Percentiles rank a stretch among this genome's conserved stretches.
Conservation (phyloP, 2,888 invertebrate genomes). For the Quadriops clusia region DNA sequence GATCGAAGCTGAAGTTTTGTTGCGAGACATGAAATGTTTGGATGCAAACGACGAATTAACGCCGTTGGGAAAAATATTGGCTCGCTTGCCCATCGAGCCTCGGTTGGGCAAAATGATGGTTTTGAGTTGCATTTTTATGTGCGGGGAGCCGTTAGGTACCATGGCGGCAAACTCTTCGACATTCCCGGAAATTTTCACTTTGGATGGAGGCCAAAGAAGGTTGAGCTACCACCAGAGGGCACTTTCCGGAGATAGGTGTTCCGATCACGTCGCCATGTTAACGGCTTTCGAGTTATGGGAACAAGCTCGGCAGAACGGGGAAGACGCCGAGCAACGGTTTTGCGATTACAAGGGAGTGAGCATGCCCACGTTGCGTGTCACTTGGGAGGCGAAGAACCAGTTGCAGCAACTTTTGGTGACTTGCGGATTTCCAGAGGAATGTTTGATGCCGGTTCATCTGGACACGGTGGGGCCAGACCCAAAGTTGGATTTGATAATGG, state of each 20-base stretch:
- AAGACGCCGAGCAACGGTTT: constrained; percentile 67
- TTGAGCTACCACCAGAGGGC: constrained; percentile 76
- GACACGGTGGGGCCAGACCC: constrained; percentile 68
- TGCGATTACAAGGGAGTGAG: constrained; percentile 89
- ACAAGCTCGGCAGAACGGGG: constrained; percentile 52
- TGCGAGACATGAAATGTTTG: constrained; percentile 82
- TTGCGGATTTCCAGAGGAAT: constrained; percentile 84
- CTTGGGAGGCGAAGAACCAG: constrained; percentile 77
- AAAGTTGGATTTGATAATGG: constrained; percentile 69
- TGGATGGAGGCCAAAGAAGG: constrained; percentile 62
- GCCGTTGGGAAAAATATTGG: constrained; percentile 84
- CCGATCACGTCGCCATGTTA: constrained; percentile 92
- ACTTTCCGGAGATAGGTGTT: constrained; percentile 74
- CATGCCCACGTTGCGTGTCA: constrained; percentile 78
- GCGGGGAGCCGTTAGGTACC: constrained; percentile 82
- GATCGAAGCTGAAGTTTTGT: constrained; percentile 76
- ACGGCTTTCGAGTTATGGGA: constrained; percentile 85
- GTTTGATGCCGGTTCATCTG: constrained; percentile 61
- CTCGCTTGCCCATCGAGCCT: constrained; percentile 91
- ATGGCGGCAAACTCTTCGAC: constrained; percentile 94
- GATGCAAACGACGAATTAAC: constrained; percentile 81
- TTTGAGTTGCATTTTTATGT: constrained; percentile 79
- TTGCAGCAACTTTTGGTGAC: constrained; percentile 47
- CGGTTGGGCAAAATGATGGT: constrained; percentile 95
- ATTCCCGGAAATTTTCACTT: constrained; percentile 86